Percentiles rank a stretch among this genome's conserved stretches.
phyloP scores from a whole-genome alignment of 1,140 invertebrate species.

The Musca domestica region DNA sequence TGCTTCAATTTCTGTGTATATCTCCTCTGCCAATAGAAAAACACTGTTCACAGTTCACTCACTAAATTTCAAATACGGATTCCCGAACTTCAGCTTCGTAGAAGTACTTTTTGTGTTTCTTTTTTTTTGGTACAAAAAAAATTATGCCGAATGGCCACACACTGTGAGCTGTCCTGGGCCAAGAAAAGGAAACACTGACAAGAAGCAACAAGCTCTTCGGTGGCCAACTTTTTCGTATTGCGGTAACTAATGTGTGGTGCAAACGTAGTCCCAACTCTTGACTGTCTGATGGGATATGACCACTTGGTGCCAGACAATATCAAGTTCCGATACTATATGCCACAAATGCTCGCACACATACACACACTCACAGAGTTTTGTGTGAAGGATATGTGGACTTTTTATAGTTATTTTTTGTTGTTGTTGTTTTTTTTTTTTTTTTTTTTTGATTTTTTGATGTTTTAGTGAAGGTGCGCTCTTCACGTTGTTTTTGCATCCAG shows the following conservation, averaged over 20 bases:
- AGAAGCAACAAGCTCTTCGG: slow-evolving; percentile 16
- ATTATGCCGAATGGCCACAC: background rate
- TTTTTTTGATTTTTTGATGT: background rate
- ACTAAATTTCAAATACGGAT: no score
- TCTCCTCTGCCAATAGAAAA: no score
- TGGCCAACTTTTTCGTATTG: slow-evolving; percentile 19
- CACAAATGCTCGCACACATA: no score
- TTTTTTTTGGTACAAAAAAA: background rate
- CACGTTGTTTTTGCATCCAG: slow-evolving; percentile 2
- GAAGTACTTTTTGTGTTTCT: no score
- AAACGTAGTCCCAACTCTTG: background rate
- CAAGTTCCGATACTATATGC: slow-evolving; percentile 1
- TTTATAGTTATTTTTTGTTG: no score
- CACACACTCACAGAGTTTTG: no score
- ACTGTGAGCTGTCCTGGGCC: background rate
- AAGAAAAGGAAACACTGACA: slow-evolving; percentile 1
- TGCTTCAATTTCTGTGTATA: no score
- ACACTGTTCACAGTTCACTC: no score
- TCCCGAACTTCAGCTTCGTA: no score
- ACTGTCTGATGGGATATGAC: slow-evolving; percentile 18
- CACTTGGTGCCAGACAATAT: slow-evolving; percentile 18
- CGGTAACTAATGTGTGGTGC: slow-evolving; percentile 20
- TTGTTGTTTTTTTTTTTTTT: slow-evolving; percentile 14
- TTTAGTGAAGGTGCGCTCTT: slow-evolving; percentile 24
- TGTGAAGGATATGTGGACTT: background rate